A percentile compares a stretch with the other conserved stretches of the same genome.
Conservation (phyloP, 2,888 invertebrate genomes). For the Pheosia tremula region DNA sequence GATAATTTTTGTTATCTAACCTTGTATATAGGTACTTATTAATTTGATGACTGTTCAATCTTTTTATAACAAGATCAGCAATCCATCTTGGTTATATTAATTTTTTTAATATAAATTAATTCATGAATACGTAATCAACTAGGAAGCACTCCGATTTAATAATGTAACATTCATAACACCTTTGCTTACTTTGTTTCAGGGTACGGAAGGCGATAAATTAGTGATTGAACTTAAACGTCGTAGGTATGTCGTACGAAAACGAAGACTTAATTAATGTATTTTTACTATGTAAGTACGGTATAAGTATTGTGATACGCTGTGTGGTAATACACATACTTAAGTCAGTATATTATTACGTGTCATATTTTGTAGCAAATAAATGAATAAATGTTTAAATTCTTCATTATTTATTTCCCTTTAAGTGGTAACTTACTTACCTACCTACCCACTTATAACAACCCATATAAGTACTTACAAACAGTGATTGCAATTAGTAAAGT, state of each 20-base stretch:
- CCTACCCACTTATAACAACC: neutral
- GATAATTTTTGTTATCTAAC: neutral
- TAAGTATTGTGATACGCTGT: conserved; percentile 29
- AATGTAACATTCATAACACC: conserved; percentile 10
- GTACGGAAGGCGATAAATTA: conserved; percentile 60
- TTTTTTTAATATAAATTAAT: neutral
- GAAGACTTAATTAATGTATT: conserved; percentile 52
- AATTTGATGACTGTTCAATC: neutral
- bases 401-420: neutral
- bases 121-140: conserved; percentile 1
- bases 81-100: neutral
- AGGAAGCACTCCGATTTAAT: conserved; percentile 6
- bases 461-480: too few relatives aligned
- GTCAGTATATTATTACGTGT: conserved; percentile 6
- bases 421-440: neutral
- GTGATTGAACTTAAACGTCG: conserved; percentile 24
- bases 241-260: conserved; percentile 29
- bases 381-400: neutral
- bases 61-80: neutral
- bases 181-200: conserved; percentile 59
- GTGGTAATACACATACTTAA: conserved; percentile 7
- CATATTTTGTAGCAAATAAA: conserved; percentile 3
- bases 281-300: conserved; percentile 27
- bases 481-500: too few relatives aligned
- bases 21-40: neutral